Conservation (phyloP, 2,797 vertebrate species). For the Tenualosa ilisha region DNA sequence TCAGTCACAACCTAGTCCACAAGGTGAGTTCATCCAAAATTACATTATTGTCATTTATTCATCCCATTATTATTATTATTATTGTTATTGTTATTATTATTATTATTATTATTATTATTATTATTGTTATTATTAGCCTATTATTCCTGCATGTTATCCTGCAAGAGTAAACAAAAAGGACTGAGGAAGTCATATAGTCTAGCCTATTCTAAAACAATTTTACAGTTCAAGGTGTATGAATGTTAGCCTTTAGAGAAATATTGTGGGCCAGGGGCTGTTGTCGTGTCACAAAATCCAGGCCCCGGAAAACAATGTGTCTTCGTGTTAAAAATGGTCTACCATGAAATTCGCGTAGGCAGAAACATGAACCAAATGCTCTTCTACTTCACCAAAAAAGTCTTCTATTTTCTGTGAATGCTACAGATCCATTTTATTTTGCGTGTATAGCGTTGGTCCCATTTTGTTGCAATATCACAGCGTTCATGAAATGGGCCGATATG, state of each 20-base stretch:
- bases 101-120: conserved; percentile 26
- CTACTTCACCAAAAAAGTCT: not conserved
- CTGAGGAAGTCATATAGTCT: not conserved
- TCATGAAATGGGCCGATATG: not conserved
- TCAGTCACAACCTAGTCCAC: conserved; percentile 84
- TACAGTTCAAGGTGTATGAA: not conserved
- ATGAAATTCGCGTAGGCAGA: not conserved
- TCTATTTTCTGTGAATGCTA: not conserved
- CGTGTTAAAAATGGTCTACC: not conserved
- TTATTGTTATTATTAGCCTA: not conserved
- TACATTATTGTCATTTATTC: not conserved
- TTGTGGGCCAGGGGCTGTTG: not conserved
- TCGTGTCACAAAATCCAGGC: not conserved
- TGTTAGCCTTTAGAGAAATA: not conserved
- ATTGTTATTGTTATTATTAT: not conserved
- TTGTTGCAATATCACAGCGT: not conserved
- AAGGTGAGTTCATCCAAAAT: conserved; percentile 73
- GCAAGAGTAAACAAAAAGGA: not conserved
- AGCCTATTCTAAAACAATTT: not conserved
- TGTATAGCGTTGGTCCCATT: too few relatives aligned
- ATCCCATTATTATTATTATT: conserved; percentile 18
- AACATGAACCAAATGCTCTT: not conserved
- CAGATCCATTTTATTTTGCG: not conserved
- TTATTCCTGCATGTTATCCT: not conserved
- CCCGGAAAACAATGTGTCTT: not conserved